Evolutionary conservation across 1,140 invertebrate genomes (phyloP), one percentile per base, ranked within the genome.

Genomic region (Tetramorium parvispinum): DNA sequence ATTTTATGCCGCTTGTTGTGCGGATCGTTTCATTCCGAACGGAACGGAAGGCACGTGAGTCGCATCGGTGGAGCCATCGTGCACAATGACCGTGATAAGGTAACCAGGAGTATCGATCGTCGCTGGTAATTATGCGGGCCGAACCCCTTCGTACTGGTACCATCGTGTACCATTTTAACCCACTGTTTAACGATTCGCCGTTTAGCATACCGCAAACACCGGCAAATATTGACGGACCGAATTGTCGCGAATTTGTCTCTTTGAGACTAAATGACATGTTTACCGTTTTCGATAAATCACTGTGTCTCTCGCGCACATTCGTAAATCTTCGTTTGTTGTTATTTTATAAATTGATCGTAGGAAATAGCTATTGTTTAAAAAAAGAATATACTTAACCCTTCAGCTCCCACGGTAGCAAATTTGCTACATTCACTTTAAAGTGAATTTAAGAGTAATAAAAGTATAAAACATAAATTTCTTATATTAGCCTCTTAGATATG

Each of bases 61-160:
- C 63, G 32, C 55, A 43, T 43, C 61, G 68, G 61, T 59, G 55
- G 59, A 59, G 2, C 61, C 61, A 49, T 63, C 86, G 81, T 87
- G 68, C 85, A 71, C 81, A 61, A 90, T 88, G 81, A 88, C 76
- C 16, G 75, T 78, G 89, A 90, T 89, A 90, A 87, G 68, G 46
- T 49, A 37, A 11, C 71, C 53, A 32, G 59, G 65, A 71, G 70
- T 90, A 90, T 90, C 81, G 89, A 90, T 55, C 88, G 71, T 63
- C n/a, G 40, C 16, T 16, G 59, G 88, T 87, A 89, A 90, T 90
- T 87, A 90, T 87, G 68, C 89, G 63, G 88, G 61, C 40, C 68
- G 59, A 85, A 77, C 53, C 24, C 24, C 63, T 85, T 73, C 3
- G 78, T 16, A 11, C 5, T 55, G 81, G 89, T 90, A 90, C 88